Evolutionary conservation across 2,888 invertebrate genomes (phyloP).

Genomic region (Drosophila cognata): DNA sequence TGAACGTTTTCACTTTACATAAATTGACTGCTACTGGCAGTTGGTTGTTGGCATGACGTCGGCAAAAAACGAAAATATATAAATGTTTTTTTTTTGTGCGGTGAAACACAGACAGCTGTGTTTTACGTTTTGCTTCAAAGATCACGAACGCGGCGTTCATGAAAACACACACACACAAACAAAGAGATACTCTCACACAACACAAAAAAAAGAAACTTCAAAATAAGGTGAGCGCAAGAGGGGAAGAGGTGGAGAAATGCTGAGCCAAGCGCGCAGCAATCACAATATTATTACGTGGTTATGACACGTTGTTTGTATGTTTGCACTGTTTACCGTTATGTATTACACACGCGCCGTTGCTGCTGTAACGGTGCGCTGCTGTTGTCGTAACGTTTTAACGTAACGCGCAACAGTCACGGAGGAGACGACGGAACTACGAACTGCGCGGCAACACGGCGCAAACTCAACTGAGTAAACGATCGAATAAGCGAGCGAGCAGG

Average conservation of each 20-base stretch:
- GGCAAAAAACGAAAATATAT: constrained; percentile 44
- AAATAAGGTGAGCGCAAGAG: constrained; percentile 11
- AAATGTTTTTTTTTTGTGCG: constrained; percentile 48
- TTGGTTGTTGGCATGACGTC: constrained; percentile 74
- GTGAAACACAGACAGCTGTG: constrained; percentile 73
- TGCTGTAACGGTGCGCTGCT: constrained; percentile 30
- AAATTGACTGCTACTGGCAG: constrained; percentile 70
- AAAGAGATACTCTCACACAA: constrained; percentile 25
- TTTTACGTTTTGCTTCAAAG: constrained; percentile 82
- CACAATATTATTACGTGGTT: constrained; percentile 66
- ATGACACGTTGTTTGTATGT: constrained; percentile 66
- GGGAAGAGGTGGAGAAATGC: neutral
- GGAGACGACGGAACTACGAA: constrained; percentile 34
- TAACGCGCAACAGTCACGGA: constrained; percentile 55
- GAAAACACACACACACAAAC: constrained; percentile 57
- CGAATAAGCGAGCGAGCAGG: constrained; percentile 26
- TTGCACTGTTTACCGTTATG: constrained; percentile 60
- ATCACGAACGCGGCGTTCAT: constrained; percentile 82
- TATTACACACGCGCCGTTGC: constrained; percentile 40
- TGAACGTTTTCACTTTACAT: constrained; percentile 72
- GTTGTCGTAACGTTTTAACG: constrained; percentile 28
- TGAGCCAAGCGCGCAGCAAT: constrained; percentile 58
- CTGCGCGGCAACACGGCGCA: constrained; percentile 62
- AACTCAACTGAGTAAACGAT: constrained; percentile 63
- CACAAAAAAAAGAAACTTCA: constrained; percentile 49